Conservation (phyloP, 2,888 invertebrate genomes). For the Heliconius ismenius region DNA sequence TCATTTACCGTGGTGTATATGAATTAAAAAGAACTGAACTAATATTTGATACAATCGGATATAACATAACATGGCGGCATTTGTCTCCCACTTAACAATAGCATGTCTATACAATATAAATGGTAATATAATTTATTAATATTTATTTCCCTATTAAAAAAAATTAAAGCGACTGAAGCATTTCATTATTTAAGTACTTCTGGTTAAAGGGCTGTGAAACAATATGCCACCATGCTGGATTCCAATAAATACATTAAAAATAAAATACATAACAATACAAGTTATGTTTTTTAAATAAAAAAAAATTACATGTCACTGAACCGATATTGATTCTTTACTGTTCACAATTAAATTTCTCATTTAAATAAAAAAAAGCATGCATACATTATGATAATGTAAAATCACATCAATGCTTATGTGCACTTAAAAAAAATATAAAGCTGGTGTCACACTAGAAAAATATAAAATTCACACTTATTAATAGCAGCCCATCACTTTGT, state of each 20-base stretch:
- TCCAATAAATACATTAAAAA: not conserved
- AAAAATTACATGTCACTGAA: conserved; percentile 64
- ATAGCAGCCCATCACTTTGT: conserved; percentile 14
- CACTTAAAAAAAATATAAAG: conserved; percentile 53
- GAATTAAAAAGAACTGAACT: not conserved
- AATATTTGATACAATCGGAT: not conserved
- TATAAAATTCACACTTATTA: conserved; percentile 15
- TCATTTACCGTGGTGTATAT: conserved; percentile 25
- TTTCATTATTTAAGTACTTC: conserved; percentile 13
- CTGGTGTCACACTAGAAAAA: conserved; percentile 41
- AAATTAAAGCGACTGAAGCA: not conserved
- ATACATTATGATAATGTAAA: conserved; percentile 42
- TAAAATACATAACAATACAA: conserved; percentile 15
- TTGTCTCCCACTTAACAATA: not conserved
- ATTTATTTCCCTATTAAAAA: not conserved
- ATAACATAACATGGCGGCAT: conserved; percentile 17
- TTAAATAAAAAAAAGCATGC: conserved; percentile 25
- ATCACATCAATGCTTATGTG: conserved; percentile 51
- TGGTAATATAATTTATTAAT: not conserved
- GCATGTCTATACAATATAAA: not conserved
- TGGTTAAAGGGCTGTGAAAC: not conserved
- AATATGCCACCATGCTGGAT: not conserved
- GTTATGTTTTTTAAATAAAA: conserved; percentile 4
- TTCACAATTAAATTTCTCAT: conserved; percentile 25
- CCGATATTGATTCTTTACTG: conserved; percentile 53